Base-by-base conservation (phyloP, 2,797 vertebrate species). In the Microcaecilia unicolor region DNA sequence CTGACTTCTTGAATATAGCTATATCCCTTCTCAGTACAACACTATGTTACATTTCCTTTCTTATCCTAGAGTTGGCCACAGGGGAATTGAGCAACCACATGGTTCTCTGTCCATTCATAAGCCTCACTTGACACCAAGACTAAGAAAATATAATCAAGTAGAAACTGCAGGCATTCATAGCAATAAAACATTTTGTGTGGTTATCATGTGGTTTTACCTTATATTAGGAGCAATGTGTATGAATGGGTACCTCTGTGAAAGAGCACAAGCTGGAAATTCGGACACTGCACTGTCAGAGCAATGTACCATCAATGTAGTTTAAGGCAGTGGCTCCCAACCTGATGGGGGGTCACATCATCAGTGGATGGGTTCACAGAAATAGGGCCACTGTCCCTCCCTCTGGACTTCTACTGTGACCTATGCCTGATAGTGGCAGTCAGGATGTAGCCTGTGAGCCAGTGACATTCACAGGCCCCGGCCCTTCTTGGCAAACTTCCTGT, bases 221-320 rank as follows among this genome's bases (percentile, higher is more conserved):
- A n/a, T n/a, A n/a, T n/a, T n/a, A n/a, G n/a, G n/a, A n/a, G n/a
- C n/a, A n/a, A n/a, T n/a, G n/a, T n/a, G 80, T 72, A 74, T 44
- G 64, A 67, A 72, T 68, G 67, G 71, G 64, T 51, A 70, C 53
- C 57, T 72, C 72, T 57, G 67, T n/a, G n/a, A n/a, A 52, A 70
- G 61, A 55, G 69, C 55, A 29, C 37, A 34, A 47, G 70, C 44
- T 60, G 72, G 79, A 79, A 74, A 79, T 80, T 64, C 64, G 61
- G 65, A 50, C 48, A 72, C 45, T 54, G 60, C 47, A 59, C 51
- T 36, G 70, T 69, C 37, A 22, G 53, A 64, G 72, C 73, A 65
- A 66, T 64, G 56, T 61, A 62, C 70, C 70, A 65, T 74, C 76
- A n/a, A 78, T 72, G 61, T n/a, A n/a, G n/a, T n/a, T n/a, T n/a